These are phyloP conservation scores for Crossaster papposus DNA, from an alignment of 53 echinoderm and acorn worm genomes.

Conservation along the genomic window DNA sequence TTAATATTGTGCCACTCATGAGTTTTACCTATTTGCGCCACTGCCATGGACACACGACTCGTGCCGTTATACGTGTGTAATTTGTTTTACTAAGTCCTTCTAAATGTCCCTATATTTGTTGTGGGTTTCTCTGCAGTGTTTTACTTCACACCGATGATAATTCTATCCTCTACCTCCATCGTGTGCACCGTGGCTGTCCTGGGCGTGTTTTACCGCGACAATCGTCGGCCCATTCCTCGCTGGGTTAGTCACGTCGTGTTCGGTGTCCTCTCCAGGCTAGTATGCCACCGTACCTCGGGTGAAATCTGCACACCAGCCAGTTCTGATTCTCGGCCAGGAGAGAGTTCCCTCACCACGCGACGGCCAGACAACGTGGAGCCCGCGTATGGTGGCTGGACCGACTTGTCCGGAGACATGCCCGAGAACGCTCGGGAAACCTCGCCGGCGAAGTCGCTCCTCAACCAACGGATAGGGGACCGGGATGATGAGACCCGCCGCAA, in stretches of 20 bases:
- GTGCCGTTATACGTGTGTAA: too few species aligned
- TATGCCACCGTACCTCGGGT: neutral
- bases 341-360: neutral
- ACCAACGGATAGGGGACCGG: neutral
- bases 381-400: neutral
- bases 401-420: neutral
- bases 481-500: neutral
- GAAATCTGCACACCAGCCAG: neutral
- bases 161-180: slow-evolving; percentile 35
- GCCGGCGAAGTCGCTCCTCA: neutral
- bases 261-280: slow-evolving; percentile 8
- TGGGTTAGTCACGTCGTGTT: slow-evolving; percentile 17
- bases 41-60: neutral
- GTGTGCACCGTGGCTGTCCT: slow-evolving; percentile 33
- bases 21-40: neutral
- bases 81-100: too few species aligned
- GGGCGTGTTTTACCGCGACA: slow-evolving; percentile 31
- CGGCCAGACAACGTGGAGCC: neutral
- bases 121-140: neutral
- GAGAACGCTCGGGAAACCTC: neutral
- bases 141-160: slow-evolving; percentile 52
- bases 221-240: slow-evolving; percentile 29
- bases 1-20: neutral
- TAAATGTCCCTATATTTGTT: too few species aligned
- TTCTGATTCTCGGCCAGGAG: neutral